These are phyloP conservation scores for Oncorhynchus masou DNA, from an alignment of 2,113 vertebrate genomes.

Conservation along the genomic window DNA sequence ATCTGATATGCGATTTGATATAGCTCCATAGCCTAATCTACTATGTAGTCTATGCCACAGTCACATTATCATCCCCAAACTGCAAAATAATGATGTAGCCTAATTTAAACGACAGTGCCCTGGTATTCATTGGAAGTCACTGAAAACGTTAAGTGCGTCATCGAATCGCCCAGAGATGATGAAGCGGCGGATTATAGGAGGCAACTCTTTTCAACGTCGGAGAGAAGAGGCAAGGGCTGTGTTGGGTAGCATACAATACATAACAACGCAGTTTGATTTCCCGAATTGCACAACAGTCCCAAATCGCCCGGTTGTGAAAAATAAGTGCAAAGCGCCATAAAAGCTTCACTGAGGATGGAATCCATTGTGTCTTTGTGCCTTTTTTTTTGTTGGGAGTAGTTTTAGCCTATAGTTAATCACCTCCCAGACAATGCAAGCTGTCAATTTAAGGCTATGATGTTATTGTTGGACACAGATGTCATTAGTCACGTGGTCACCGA, in stretches of 20 bases:
- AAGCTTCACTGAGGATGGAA: background rate
- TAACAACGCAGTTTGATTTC: background rate
- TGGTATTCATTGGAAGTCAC: background rate
- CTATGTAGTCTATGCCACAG: too few species aligned
- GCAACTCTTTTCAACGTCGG: background rate
- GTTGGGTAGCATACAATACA: background rate
- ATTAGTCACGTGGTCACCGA: constrained; percentile 41
- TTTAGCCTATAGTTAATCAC: constrained; percentile 39
- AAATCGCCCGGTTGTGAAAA: background rate
- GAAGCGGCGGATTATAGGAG: background rate
- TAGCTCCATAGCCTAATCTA: too few species aligned
- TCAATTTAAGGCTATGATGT: constrained; percentile 44
- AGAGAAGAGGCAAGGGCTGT: background rate
- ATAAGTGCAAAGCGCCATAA: background rate
- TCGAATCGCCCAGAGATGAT: constrained; percentile 2
- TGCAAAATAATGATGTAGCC: too few species aligned
- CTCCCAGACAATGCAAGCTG: constrained; percentile 51
- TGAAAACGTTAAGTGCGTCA: constrained; percentile 45
- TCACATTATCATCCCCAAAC: too few species aligned
- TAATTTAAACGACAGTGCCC: background rate
- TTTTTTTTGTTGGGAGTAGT: background rate
- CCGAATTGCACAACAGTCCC: background rate
- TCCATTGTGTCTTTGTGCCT: background rate
- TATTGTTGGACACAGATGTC: constrained; percentile 47
- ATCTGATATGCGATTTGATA: too few species aligned